phyloP scores from a whole-genome alignment of 2,888 invertebrate genomes.

The Alcis repandata region DNA sequence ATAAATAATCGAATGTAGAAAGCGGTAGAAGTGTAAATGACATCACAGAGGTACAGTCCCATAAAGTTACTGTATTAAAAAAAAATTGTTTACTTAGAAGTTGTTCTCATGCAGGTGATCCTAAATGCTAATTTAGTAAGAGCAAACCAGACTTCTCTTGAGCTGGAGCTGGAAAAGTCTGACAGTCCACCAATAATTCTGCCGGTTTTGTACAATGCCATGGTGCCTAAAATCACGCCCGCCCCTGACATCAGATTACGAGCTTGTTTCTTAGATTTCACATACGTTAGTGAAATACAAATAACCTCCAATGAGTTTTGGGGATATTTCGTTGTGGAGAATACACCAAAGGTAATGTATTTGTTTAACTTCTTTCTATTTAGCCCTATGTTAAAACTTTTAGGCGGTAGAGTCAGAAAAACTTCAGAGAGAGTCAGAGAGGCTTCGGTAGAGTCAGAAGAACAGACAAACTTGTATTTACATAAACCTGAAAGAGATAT shows the following conservation, averaged over 20 bases:
- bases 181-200: conserved; percentile 83
- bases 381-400: too few relatives aligned
- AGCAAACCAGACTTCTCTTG: conserved; percentile 75
- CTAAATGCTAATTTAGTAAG: conserved; percentile 85
- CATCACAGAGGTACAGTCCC: too few relatives aligned
- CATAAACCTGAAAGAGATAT: too few relatives aligned
- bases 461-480: too few relatives aligned
- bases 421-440: too few relatives aligned
- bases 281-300: conserved; percentile 80
- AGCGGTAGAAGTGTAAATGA: too few relatives aligned
- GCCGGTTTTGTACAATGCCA: conserved; percentile 82
- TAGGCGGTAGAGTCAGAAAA: too few relatives aligned
- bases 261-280: conserved; percentile 87
- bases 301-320: conserved; percentile 80
- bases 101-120: conserved; percentile 73
- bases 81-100: neutral
- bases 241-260: conserved; percentile 84
- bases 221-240: conserved; percentile 78
- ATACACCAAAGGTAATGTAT: conserved; percentile 39
- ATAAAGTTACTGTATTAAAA: too few relatives aligned
- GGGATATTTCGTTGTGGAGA: conserved; percentile 65
- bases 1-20: too few relatives aligned
- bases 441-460: too few relatives aligned
- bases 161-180: conserved; percentile 86
- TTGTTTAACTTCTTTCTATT: neutral